These are phyloP conservation scores for Cecidostiba fungosa DNA, from an alignment of 2,888 invertebrate genomes.

Conservation along the genomic window DNA sequence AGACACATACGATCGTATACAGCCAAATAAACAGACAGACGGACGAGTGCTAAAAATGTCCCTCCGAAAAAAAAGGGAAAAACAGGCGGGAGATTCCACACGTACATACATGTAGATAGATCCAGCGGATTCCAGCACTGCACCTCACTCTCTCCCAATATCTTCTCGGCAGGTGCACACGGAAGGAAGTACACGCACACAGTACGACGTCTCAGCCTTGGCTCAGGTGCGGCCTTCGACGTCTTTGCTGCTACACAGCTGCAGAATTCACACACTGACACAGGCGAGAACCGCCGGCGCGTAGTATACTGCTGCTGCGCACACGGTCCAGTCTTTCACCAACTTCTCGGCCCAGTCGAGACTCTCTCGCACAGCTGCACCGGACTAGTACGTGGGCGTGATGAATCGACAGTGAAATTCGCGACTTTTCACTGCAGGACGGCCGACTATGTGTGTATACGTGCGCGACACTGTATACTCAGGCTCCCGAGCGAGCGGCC, in stretches of 20 bases:
- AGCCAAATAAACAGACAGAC: not conserved
- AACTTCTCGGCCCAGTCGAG: not conserved
- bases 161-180: not conserved
- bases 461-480: not conserved
- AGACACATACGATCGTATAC: not conserved
- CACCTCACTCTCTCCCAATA: not conserved
- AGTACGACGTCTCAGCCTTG: not conserved
- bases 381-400: not conserved
- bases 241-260: not conserved
- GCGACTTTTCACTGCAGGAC: not conserved
- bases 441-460: not conserved
- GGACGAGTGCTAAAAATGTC: conserved; percentile 1
- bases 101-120: not conserved
- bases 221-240: not conserved
- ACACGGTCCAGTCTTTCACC: not conserved
- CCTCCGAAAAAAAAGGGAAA: not conserved
- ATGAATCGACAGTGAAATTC: not conserved
- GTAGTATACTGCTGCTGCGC: conserved; percentile 5
- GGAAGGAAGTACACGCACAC: not conserved
- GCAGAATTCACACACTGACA: conserved; percentile 6
- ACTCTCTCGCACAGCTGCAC: not conserved
- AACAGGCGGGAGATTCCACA: conserved; percentile 5
- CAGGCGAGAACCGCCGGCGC: conserved; percentile 1
- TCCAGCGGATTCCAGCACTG: conserved; percentile 6
- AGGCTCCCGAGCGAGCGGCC: conserved; percentile 71